phyloP scores from a whole-genome alignment of 2,888 invertebrate species.

The Lepetodrilus schrolli region DNA sequence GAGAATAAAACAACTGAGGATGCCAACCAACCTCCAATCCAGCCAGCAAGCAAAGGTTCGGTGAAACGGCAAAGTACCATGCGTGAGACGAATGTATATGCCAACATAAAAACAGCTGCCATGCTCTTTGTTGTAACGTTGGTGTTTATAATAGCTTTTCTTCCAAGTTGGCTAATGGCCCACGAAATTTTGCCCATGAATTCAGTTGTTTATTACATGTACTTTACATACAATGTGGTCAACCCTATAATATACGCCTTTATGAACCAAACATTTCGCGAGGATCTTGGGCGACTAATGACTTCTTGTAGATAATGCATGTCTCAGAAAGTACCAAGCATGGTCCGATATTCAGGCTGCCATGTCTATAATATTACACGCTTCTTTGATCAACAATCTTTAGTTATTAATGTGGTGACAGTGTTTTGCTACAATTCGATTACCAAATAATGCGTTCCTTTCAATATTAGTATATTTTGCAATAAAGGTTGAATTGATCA shows the following conservation, averaged over 20 bases:
- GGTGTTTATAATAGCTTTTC: constrained; percentile 71
- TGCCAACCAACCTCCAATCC: neutral
- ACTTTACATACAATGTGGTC: constrained; percentile 72
- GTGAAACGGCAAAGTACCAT: constrained; percentile 38
- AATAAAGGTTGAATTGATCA: too few species aligned
- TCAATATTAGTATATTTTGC: too few species aligned
- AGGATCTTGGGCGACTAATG: constrained; percentile 57
- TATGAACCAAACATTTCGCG: constrained; percentile 73
- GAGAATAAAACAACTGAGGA: neutral
- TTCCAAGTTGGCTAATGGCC: constrained; percentile 71
- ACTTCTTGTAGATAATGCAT: constrained; percentile 34
- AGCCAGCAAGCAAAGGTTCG: neutral
- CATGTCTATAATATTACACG: too few species aligned
- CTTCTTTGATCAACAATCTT: too few species aligned
- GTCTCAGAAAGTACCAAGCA: too few species aligned
- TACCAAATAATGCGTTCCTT: too few species aligned
- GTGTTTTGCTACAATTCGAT: too few species aligned
- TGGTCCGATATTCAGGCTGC: too few species aligned
- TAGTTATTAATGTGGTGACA: too few species aligned
- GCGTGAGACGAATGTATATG: constrained; percentile 50
- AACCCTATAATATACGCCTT: constrained; percentile 74
- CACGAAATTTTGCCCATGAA: constrained; percentile 53
- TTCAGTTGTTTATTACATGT: constrained; percentile 70
- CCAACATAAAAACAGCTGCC: constrained; percentile 72
- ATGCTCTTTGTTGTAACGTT: constrained; percentile 74